These are phyloP conservation scores for Mergus octosetaceus DNA, from an alignment of 2,797 vertebrate species.

Conservation along the genomic window DNA sequence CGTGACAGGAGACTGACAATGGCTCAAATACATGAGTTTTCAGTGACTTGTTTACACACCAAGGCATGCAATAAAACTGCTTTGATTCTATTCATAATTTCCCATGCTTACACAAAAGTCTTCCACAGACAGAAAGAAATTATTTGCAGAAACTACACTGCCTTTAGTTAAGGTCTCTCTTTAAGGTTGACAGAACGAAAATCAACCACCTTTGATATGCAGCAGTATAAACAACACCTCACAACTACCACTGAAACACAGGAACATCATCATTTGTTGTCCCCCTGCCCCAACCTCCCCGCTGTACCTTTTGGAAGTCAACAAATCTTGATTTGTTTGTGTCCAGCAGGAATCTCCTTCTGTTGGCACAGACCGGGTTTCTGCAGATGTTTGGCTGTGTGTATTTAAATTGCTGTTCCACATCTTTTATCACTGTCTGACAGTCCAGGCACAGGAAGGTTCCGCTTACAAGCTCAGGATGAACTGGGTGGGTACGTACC, in stretches of 20 bases:
- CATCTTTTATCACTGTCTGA: constrained; percentile 92
- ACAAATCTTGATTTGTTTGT: constrained; percentile 98
- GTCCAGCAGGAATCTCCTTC: constrained; percentile 93
- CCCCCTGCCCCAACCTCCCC: rapidly evolving
- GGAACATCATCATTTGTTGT: rapidly evolving
- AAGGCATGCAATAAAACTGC: background rate
- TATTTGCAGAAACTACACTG: background rate
- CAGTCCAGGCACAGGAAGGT: constrained; percentile 97
- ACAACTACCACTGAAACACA: background rate
- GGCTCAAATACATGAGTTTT: rapidly evolving
- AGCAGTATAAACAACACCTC: background rate
- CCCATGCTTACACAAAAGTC: background rate
- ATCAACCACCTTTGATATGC: rapidly evolving
- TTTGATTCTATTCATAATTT: background rate
- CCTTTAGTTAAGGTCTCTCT: background rate
- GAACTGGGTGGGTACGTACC: constrained; percentile 95
- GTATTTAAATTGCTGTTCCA: constrained; percentile 98
- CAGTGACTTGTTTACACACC: background rate
- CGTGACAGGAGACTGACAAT: background rate
- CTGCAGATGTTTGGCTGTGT: constrained; percentile 96
- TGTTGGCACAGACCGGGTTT: constrained; percentile 97
- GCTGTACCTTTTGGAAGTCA: constrained; percentile 95
- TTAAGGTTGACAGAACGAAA: background rate
- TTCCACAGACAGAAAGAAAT: background rate
- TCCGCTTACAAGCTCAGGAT: constrained; percentile 95